Percentiles rank a stretch among this genome's conserved stretches.
These are phyloP conservation scores for Eugnorisma glareosa DNA, from an alignment of 2,888 invertebrate species.

Conservation along the genomic window DNA sequence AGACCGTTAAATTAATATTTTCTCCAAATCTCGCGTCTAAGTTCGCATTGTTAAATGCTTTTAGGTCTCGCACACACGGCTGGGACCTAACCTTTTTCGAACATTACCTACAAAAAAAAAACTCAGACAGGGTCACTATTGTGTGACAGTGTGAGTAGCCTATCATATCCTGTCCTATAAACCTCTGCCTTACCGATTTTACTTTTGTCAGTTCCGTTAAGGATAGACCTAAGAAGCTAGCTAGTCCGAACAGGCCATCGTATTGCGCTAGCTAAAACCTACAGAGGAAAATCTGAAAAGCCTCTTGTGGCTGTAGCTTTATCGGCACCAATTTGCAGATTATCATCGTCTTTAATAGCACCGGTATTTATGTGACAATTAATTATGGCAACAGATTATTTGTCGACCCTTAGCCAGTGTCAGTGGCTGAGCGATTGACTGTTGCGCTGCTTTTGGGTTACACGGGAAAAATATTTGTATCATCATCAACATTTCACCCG, in stretches of 20 bases:
- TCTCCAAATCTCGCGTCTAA: background rate
- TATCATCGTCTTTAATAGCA: background rate
- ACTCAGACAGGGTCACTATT: background rate
- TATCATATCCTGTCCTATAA: background rate
- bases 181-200: no score
- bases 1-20: constrained; percentile 1
- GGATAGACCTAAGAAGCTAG: no score
- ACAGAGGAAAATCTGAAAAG: background rate
- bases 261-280: background rate
- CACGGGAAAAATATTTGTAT: no score
- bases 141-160: background rate
- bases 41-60: constrained; percentile 12
- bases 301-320: background rate
- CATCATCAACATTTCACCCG: no score
- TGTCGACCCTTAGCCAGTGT: no score
- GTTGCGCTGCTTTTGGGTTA: no score
- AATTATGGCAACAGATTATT: no score
- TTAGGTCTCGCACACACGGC: constrained; percentile 5
- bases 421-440: no score
- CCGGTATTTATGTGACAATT: background rate
- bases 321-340: background rate
- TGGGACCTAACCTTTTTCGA: constrained; percentile 15
- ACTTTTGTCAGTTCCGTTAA: background rate
- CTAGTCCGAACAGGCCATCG: background rate
- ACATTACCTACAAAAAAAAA: background rate